Evolutionary conservation across 1,140 invertebrate species (phyloP).

Genomic region (Panulirus ornatus): DNA sequence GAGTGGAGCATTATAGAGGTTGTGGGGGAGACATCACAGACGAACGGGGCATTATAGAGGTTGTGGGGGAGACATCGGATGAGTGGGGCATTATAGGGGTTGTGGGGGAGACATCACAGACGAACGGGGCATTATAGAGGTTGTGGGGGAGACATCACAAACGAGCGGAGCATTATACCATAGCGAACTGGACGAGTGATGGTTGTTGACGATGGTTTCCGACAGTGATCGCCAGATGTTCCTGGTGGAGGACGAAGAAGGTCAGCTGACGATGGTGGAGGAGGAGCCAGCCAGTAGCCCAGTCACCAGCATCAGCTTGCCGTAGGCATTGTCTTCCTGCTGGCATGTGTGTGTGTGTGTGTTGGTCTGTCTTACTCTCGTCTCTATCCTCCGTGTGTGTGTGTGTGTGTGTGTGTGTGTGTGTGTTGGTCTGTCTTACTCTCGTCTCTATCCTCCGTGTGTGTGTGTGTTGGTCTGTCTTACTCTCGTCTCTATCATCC

Average conservation of each 20-base stretch:
- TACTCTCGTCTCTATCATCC: neutral
- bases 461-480: neutral
- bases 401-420: conserved; percentile 12
- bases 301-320: conserved; percentile 33
- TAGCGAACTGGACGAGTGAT: neutral
- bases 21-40: too few relatives aligned
- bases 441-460: neutral
- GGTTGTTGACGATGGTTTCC: neutral
- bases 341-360: conserved; percentile 38
- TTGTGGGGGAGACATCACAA: too few relatives aligned
- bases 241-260: conserved; percentile 49
- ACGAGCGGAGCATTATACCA: neutral
- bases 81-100: too few relatives aligned
- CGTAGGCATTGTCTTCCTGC: conserved; percentile 43
- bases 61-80: too few relatives aligned
- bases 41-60: too few relatives aligned
- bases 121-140: too few relatives aligned
- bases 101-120: too few relatives aligned
- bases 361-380: too few relatives aligned
- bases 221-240: conserved; percentile 40
- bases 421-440: neutral
- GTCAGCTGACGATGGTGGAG: conserved; percentile 48
- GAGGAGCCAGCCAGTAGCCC: neutral
- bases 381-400: too few relatives aligned
- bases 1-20: too few relatives aligned